These are phyloP conservation scores for Phaetusa simplex DNA, from an alignment of 2,113 vertebrate species.

Conservation along the genomic window DNA sequence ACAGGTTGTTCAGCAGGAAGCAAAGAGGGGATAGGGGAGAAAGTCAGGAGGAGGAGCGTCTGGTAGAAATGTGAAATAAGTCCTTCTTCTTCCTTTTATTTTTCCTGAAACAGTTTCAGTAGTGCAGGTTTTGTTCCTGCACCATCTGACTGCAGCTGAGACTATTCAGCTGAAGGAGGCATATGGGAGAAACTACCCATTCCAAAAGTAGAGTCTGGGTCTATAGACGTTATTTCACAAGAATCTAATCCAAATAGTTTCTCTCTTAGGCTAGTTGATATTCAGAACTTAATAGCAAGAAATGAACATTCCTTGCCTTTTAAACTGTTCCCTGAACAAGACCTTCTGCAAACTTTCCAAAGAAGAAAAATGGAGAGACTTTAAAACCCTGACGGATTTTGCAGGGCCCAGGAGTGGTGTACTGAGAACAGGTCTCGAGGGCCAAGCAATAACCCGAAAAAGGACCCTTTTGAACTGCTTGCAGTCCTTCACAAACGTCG, in stretches of 20 bases:
- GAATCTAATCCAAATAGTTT: not conserved
- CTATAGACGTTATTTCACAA: not conserved
- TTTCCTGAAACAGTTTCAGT: not conserved
- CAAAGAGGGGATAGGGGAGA: not conserved
- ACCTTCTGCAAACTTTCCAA: not conserved
- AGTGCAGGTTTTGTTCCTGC: not conserved
- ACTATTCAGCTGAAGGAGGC: not conserved
- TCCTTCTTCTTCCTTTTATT: not conserved
- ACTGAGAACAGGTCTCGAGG: not conserved
- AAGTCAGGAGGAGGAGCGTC: not conserved
- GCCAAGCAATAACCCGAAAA: not conserved
- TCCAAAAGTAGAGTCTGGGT: not conserved
- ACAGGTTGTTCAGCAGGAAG: not conserved
- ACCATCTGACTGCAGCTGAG: not conserved
- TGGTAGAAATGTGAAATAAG: not conserved
- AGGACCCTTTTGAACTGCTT: not conserved
- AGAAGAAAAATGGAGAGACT: not conserved
- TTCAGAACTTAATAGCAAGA: not conserved
- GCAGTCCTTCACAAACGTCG: not conserved
- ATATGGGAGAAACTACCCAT: accelerated
- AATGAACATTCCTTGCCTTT: not conserved
- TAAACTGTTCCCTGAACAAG: not conserved
- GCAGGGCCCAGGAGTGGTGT: not conserved
- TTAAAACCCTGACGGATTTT: not conserved
- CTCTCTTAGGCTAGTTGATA: not conserved